phyloP scores from a whole-genome alignment of 1,140 invertebrate genomes.

The Pristionchus pacificus region DNA sequence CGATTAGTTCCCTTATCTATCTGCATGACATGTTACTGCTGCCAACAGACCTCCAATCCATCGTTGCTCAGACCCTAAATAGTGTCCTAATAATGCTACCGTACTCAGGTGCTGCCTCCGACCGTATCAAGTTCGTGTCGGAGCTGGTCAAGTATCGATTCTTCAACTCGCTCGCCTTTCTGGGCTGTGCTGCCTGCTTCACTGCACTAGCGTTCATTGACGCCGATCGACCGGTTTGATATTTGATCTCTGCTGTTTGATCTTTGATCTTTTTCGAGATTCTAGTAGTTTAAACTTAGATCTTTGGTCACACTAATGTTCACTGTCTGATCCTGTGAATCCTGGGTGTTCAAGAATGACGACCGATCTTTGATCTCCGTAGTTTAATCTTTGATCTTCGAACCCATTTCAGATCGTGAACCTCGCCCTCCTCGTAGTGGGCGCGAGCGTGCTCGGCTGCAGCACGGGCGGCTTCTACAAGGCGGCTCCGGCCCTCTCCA shows the following conservation, averaged over 20 bases:
- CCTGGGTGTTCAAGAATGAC: constrained; percentile 26
- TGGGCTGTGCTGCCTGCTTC: constrained; percentile 35
- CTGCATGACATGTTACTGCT: too few relatives aligned
- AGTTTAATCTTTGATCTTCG: constrained; percentile 15
- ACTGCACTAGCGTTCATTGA: constrained; percentile 41
- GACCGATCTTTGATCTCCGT: constrained; percentile 28
- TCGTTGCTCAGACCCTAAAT: too few relatives aligned
- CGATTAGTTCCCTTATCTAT: too few relatives aligned
- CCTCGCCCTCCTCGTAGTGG: constrained; percentile 21
- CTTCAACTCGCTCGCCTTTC: constrained; percentile 45
- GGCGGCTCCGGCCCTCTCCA: constrained; percentile 14
- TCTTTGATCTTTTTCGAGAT: too few relatives aligned
- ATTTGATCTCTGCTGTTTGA: too few relatives aligned
- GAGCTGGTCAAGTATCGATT: constrained; percentile 37
- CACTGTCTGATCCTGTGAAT: constrained; percentile 29
- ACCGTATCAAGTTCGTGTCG: constrained; percentile 23
- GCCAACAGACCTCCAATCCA: too few relatives aligned
- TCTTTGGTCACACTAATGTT: too few relatives aligned
- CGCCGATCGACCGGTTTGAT: neutral
- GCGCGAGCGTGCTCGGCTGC: constrained; percentile 20
- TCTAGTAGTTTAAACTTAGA: too few relatives aligned
- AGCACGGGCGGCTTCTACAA: constrained; percentile 34
- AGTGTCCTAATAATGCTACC: too few relatives aligned
- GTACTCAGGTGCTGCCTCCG: constrained; percentile 18
- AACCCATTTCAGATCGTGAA: constrained; percentile 6